A percentile compares a stretch with the other conserved stretches of the same genome.
Conservation (phyloP, 2,797 vertebrate genomes). For the Urocyon cinereoargenteus region DNA sequence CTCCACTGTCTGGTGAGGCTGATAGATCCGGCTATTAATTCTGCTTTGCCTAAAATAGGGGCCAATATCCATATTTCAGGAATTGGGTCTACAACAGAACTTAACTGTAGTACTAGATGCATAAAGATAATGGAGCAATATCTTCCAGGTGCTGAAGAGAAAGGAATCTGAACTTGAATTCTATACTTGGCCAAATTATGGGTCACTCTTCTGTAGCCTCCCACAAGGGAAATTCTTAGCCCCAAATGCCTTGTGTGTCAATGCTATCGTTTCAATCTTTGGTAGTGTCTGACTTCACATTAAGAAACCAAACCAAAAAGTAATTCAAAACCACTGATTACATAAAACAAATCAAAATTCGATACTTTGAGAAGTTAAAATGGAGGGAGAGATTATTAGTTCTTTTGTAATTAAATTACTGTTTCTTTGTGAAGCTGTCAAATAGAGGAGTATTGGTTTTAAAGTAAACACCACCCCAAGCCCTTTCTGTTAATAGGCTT, state of each 20-base stretch:
- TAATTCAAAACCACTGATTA: not conserved
- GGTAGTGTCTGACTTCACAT: not conserved
- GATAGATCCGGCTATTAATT: not conserved
- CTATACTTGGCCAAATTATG: not conserved
- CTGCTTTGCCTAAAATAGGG: not conserved
- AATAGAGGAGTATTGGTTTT: not conserved
- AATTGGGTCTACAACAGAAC: not conserved
- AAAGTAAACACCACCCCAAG: not conserved
- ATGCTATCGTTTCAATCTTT: not conserved
- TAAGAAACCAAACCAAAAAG: not conserved
- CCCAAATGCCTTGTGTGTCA: not conserved
- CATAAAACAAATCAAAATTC: not conserved
- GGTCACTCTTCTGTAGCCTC: not conserved
- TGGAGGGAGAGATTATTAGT: not conserved
- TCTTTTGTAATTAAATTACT: not conserved
- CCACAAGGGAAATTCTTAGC: not conserved
- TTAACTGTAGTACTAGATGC: not conserved
- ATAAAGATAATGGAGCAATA: not conserved
- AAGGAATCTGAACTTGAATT: constrained; percentile 43
- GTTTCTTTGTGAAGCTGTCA: not conserved
- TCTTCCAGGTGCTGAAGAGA: not conserved
- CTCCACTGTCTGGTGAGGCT: not conserved
- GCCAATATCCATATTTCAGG: not conserved
- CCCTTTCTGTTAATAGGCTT: not conserved
- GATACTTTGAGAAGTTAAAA: not conserved